Evolutionary conservation across 2,797 vertebrate genomes (phyloP), one percentile per base, ranked within the genome.

Genomic region (Lacerta bilineata): DNA sequence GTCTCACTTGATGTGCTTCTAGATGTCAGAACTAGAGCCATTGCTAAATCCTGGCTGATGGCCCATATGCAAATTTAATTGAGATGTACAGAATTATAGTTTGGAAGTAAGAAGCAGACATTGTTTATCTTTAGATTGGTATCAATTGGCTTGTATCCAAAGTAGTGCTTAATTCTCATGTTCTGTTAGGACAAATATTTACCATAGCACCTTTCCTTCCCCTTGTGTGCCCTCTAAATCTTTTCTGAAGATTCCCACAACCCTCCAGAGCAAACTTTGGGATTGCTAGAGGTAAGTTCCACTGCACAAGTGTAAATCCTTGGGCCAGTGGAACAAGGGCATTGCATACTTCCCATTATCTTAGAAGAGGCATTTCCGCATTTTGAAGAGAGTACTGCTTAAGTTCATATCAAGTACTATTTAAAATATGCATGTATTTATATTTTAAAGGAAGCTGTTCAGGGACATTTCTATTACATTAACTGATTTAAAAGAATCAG

Each of bases 41-140:
- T 36, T 80, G 18, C 41, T 36, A 83, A 71, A 55, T 36, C 36
- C 18, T 61, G 6, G 11, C 33, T 23, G 33, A 50, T 15, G 72
- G 46, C 46, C 17, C 8, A 13, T 50, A 41, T 72, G 18, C 7
- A 71, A 17, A 41, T 36, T 27, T n/a, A 39, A n/a, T 83, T 18
- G 43, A 10, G 69, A 68, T 8, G 41, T 46, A n/a, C 11, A 69
- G 10, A 59, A 29, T 39, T 13, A 86, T 17, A 33, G 15, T 75
- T 76, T 29, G 33, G 80, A 72, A 33, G 13, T n/a, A 41, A 29
- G 43, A 87, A 25, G 11, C 39, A 66, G 64, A 23, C 29, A 2
- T 74, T 74, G 46, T 66, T 50, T 74, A n/a, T 75, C 41, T 82
- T 64, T n/a, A 80, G 68, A 27, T 66, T 80, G 69, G 29, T n/a